These are phyloP conservation scores for Pteropus alecto DNA, from an alignment of 2,113 vertebrate species.

Conservation along the genomic window DNA sequence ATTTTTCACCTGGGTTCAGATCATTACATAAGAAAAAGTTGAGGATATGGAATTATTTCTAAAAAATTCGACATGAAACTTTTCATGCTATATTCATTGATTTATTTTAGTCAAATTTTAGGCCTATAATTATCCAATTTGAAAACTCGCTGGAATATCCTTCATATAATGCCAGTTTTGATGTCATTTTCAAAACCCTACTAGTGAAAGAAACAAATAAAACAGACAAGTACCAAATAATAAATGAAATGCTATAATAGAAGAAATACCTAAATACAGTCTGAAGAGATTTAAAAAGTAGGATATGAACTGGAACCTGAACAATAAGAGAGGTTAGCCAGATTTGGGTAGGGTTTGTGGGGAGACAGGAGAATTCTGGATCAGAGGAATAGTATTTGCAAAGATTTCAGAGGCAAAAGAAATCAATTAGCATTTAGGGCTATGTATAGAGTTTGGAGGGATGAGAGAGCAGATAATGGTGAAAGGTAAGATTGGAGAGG, in stretches of 20 bases:
- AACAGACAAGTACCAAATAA: neutral
- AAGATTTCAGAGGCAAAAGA: neutral
- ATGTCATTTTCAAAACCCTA: neutral
- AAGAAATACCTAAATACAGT: neutral
- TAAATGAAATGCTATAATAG: neutral
- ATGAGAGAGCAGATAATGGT: neutral
- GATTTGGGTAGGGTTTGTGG: neutral
- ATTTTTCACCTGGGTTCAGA: neutral
- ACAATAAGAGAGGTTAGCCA: neutral
- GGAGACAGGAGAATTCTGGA: neutral
- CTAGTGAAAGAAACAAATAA: neutral
- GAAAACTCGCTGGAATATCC: neutral
- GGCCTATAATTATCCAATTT: neutral
- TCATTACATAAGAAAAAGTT: neutral
- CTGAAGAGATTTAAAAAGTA: neutral
- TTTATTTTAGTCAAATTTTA: neutral
- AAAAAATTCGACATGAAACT: neutral
- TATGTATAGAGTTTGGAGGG: neutral
- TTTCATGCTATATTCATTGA: neutral
- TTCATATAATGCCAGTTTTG: neutral
- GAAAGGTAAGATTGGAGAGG: neutral
- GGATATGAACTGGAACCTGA: neutral
- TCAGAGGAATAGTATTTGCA: neutral
- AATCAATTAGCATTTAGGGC: neutral
- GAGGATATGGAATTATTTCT: neutral